These are phyloP conservation scores for Thyatira batis DNA, from an alignment of 2,888 invertebrate genomes.

Conservation along the genomic window DNA sequence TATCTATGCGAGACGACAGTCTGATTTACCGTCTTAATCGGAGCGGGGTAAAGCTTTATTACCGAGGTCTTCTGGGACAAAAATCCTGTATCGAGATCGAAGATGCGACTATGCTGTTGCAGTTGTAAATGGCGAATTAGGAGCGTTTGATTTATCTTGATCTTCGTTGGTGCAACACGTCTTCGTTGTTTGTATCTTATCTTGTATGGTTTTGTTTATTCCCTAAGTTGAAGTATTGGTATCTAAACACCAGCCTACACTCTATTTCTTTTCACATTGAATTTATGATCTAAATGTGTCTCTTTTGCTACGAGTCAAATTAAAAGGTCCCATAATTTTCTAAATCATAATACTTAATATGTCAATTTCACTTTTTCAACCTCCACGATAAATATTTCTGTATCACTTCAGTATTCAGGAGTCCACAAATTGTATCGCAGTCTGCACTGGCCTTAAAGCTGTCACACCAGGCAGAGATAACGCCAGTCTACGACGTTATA, in stretches of 20 bases:
- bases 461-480: constrained; percentile 29
- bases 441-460: not conserved
- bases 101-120: constrained; percentile 39
- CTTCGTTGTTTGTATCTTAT: constrained; percentile 16
- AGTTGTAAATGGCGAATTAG: constrained; percentile 46
- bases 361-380: not conserved
- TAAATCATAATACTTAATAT: not conserved
- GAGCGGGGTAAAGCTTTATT: constrained; percentile 59
- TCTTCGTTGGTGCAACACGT: constrained; percentile 15
- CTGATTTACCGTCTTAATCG: constrained; percentile 73
- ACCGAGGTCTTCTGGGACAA: constrained; percentile 44
- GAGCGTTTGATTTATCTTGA: constrained; percentile 36
- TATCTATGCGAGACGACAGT: constrained; percentile 66
- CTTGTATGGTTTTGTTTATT: constrained; percentile 11
- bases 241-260: too few species aligned
- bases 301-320: too few species aligned
- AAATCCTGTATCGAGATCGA: constrained; percentile 42
- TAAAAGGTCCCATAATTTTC: constrained; percentile 5
- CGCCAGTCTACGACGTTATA: constrained; percentile 29
- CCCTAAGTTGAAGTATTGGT: too few species aligned
- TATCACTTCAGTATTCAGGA: not conserved
- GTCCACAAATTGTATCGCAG: not conserved
- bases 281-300: too few species aligned
- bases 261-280: too few species aligned
- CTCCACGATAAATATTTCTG: not conserved